Evolutionary conservation across 2,797 vertebrate genomes (phyloP).

Genomic region (Sebastes aleutianus): DNA sequence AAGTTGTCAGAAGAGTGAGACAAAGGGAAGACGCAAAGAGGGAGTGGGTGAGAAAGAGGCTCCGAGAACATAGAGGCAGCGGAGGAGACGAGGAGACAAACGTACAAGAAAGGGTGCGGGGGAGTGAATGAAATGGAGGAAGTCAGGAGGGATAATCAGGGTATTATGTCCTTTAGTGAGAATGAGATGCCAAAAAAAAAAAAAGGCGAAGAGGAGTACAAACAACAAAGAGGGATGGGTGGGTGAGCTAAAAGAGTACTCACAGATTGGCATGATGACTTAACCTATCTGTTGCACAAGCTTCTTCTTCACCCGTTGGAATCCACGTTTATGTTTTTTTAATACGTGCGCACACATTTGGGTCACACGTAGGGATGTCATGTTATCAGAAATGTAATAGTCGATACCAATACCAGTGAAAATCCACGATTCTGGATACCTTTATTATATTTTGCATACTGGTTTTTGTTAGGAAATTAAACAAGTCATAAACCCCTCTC

Average conservation of each 20-base stretch:
- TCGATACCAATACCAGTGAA: not conserved
- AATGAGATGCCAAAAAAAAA: slow-evolving; percentile 31
- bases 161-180: slow-evolving; percentile 73
- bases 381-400: not conserved
- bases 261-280: slow-evolving; percentile 9
- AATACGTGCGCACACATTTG: not conserved
- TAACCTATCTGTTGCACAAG: slow-evolving; percentile 31
- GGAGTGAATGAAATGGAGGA: slow-evolving; percentile 59
- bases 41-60: slow-evolving; percentile 43
- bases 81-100: slow-evolving; percentile 47
- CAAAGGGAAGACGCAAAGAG: slow-evolving; percentile 24
- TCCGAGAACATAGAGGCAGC: not conserved
- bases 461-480: not conserved
- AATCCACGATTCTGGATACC: not conserved
- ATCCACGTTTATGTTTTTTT: not conserved
- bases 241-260: slow-evolving; percentile 38
- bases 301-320: slow-evolving; percentile 7
- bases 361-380: not conserved
- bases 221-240: slow-evolving; percentile 54
- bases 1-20: slow-evolving; percentile 55
- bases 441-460: not conserved
- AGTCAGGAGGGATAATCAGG: slow-evolving; percentile 69
- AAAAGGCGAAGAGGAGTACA: slow-evolving; percentile 19
- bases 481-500: too few species aligned
- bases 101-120: slow-evolving; percentile 39